A percentile compares a stretch with the other conserved stretches of the same genome.
These are phyloP conservation scores for Prinia subflava DNA, from an alignment of 2,113 vertebrate genomes.

Conservation along the genomic window DNA sequence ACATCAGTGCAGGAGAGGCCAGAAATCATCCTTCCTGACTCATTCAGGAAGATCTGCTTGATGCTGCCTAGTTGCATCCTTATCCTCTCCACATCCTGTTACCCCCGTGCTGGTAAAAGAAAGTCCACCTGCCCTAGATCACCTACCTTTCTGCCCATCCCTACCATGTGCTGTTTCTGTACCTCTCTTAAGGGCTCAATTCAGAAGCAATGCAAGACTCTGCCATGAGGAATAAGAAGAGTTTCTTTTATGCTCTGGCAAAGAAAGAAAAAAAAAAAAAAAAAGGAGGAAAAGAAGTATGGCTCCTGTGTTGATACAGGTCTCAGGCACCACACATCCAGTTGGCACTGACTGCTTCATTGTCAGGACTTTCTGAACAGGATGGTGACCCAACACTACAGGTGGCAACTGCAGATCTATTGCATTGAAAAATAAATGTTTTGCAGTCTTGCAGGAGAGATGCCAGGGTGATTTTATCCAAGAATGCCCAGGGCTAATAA, in stretches of 20 bases:
- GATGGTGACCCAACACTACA: background rate
- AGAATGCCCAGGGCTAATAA: background rate
- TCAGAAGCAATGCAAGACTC: background rate
- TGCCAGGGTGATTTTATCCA: background rate
- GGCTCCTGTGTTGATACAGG: background rate
- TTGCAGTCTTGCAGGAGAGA: background rate
- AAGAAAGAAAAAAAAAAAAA: background rate
- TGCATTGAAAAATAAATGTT: background rate
- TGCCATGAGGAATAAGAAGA: background rate
- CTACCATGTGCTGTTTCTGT: background rate
- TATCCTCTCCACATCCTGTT: background rate
- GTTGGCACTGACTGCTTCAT: background rate
- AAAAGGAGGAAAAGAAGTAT: background rate
- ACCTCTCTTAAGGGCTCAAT: background rate
- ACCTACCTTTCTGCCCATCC: background rate
- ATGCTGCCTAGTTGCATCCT: background rate
- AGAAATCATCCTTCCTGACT: background rate
- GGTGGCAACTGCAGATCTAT: background rate
- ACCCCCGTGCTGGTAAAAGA: rapidly evolving
- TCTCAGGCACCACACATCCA: background rate
- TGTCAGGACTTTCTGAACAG: background rate
- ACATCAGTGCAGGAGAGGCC: background rate
- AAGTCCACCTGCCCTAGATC: background rate
- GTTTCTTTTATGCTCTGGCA: background rate
- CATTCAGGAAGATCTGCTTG: background rate